Percentiles rank a stretch among this genome's conserved stretches.
Conservation (phyloP, 2,113 vertebrate species). For the Phalacrocorax carbo region DNA sequence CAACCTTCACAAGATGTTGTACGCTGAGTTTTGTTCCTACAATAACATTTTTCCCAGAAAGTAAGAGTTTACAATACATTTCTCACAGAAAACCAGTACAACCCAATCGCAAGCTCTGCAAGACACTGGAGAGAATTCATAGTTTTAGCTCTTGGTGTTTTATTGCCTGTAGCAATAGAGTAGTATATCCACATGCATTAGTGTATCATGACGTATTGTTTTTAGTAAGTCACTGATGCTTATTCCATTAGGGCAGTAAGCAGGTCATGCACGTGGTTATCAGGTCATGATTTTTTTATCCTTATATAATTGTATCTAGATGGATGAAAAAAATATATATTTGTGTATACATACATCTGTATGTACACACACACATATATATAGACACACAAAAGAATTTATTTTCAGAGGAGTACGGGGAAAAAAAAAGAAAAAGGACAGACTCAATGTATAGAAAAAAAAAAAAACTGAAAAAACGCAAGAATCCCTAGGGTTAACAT, state of each 20-base stretch:
- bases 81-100: conserved; percentile 1
- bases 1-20: neutral
- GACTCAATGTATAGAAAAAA: neutral
- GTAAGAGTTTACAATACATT: neutral
- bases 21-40: neutral
- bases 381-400: neutral
- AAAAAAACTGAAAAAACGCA: neutral
- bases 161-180: neutral
- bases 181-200: neutral
- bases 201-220: neutral
- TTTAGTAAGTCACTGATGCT: neutral
- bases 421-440: neutral
- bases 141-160: neutral
- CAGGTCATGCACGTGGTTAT: neutral
- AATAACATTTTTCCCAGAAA: neutral
- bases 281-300: neutral
- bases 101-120: neutral
- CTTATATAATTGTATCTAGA: neutral
- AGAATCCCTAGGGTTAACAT: neutral
- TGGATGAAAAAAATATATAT: neutral
- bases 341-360: neutral
- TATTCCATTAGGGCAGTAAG: neutral
- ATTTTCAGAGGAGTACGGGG: neutral
- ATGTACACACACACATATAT: accelerated
- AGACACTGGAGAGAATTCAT: neutral